phyloP scores from a whole-genome alignment of 2,888 invertebrate species.

The Aphrophora alni region DNA sequence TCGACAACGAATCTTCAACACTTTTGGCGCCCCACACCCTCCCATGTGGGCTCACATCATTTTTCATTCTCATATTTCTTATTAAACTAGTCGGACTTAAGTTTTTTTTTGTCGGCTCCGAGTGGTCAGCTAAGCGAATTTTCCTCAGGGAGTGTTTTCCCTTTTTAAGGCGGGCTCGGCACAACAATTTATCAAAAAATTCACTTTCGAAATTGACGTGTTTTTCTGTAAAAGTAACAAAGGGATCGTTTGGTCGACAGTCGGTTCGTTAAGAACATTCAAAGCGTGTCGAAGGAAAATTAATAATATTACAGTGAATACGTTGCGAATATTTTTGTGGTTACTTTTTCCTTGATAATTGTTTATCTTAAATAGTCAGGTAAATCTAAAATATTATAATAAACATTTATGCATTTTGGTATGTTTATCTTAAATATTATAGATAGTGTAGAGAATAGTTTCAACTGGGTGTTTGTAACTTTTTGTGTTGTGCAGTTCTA shows the following conservation, averaged over 20 bases:
- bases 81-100: constrained; percentile 31
- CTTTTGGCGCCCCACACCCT: constrained; percentile 25
- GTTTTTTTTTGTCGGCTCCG: constrained; percentile 29
- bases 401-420: no score
- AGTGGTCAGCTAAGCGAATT: neutral
- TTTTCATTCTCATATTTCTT: constrained; percentile 36
- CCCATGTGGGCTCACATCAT: constrained; percentile 25
- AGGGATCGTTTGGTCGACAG: neutral
- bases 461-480: no score
- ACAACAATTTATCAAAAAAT: neutral
- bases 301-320: no score
- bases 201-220: neutral
- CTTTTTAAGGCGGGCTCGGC: neutral
- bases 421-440: no score
- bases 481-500: no score
- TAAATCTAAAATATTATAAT: no score
- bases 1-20: neutral
- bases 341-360: no score
- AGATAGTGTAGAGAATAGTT: no score
- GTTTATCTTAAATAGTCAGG: no score
- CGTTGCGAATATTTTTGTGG: no score
- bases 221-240: neutral
- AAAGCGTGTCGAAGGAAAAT: neutral
- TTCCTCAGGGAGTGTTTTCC: neutral
- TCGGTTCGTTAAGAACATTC: neutral